Evolutionary conservation across 92 coral and sea anemone genomes (phyloP).

Genomic region (Palythoa caribaeorum): DNA sequence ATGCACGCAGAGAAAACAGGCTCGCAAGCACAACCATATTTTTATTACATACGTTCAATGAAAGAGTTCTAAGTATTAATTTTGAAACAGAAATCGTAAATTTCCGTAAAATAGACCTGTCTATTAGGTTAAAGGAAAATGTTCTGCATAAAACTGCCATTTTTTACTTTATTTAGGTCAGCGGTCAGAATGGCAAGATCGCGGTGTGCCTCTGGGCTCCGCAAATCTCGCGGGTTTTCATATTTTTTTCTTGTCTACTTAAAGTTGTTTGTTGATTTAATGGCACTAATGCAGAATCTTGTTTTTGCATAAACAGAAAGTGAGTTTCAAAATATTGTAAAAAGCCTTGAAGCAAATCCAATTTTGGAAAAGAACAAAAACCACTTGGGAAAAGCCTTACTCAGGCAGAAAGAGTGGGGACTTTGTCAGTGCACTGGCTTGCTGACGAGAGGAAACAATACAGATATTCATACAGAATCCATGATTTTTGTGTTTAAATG

Average conservation of each 20-base stretch:
- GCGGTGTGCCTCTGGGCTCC: too few species aligned
- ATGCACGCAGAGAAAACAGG: constrained; percentile 18
- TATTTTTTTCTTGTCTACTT: too few species aligned
- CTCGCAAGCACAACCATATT: constrained; percentile 12
- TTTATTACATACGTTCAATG: background rate
- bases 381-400: constrained; percentile 45
- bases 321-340: constrained; percentile 40
- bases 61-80: constrained; percentile 17
- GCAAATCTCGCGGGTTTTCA: too few species aligned
- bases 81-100: constrained; percentile 6
- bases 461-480: constrained; percentile 72
- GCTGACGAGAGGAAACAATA: constrained; percentile 71
- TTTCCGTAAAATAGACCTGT: constrained; percentile 14
- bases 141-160: constrained; percentile 17
- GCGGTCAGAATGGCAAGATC: too few species aligned
- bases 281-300: constrained; percentile 57
- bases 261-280: constrained; percentile 1
- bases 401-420: constrained; percentile 63
- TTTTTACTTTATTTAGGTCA: background rate
- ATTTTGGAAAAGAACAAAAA: constrained; percentile 36
- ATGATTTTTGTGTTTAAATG: constrained; percentile 69
- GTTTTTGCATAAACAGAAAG: constrained; percentile 58
- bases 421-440: constrained; percentile 35
- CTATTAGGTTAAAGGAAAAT: constrained; percentile 5
- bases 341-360: constrained; percentile 32